Conservation (phyloP, 2,888 invertebrate genomes). For the Pteria penguin region DNA sequence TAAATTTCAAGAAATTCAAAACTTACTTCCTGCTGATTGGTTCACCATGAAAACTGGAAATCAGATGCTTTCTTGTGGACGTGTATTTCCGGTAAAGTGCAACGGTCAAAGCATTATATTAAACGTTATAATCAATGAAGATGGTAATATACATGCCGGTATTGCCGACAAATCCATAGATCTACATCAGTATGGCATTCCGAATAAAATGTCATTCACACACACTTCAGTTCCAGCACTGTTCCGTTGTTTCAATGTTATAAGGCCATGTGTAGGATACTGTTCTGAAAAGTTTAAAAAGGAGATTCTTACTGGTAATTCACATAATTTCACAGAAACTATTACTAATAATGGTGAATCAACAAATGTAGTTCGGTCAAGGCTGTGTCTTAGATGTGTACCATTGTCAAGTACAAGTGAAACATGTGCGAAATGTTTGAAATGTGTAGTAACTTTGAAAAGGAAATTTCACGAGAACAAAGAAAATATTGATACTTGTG, state of each 20-base stretch:
- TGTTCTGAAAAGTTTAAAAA: neutral
- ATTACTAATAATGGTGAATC: neutral
- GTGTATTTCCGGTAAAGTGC: neutral
- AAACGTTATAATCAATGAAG: neutral
- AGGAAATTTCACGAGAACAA: neutral
- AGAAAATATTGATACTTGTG: neutral
- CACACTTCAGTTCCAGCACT: constrained; percentile 10
- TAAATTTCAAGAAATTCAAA: neutral
- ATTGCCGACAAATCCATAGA: neutral
- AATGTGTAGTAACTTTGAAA: neutral
- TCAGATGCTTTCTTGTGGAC: neutral
- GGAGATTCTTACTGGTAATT: neutral
- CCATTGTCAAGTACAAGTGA: neutral
- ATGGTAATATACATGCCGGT: neutral
- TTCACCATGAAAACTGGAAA: neutral
- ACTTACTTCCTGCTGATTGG: neutral
- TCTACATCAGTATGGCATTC: constrained; percentile 3
- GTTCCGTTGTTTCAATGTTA: neutral
- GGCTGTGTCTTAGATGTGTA: neutral
- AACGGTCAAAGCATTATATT: neutral
- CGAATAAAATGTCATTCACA: neutral
- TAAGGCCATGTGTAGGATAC: constrained; percentile 8
- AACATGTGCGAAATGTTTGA: constrained; percentile 2
- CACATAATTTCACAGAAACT: neutral
- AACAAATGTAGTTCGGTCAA: neutral